Conservation (phyloP, 2,888 invertebrate species). For the Melinopterus prodromus region DNA sequence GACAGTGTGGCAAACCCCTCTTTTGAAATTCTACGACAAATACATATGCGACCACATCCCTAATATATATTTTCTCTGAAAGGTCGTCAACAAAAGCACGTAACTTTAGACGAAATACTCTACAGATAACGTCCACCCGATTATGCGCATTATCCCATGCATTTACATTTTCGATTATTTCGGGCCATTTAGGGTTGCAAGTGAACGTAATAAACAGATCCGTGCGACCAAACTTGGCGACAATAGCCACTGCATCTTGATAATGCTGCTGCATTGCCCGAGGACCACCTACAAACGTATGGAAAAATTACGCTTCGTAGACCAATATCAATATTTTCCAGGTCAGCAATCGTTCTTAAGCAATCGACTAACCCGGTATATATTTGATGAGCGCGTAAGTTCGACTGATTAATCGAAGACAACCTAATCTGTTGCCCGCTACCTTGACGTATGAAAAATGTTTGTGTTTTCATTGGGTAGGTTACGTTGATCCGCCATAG, state of each 20-base stretch:
- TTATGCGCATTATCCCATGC: slow-evolving; percentile 46
- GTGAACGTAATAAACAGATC: slow-evolving; percentile 59
- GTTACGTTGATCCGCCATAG: slow-evolving; percentile 48
- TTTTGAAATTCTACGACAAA: slow-evolving; percentile 44
- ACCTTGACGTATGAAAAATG: slow-evolving; percentile 25
- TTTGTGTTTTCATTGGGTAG: slow-evolving; percentile 17
- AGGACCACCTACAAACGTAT: slow-evolving; percentile 42
- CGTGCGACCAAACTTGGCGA: slow-evolving; percentile 54
- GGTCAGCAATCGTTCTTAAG: slow-evolving; percentile 44
- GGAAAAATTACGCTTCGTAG: slow-evolving; percentile 46
- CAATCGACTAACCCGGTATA: slow-evolving; percentile 44
- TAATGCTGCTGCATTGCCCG: slow-evolving; percentile 53
- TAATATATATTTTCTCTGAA: slow-evolving; percentile 18
- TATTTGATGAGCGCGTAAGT: slow-evolving; percentile 21
- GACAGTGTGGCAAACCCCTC: slow-evolving; percentile 24
- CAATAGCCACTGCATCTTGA: slow-evolving; percentile 59
- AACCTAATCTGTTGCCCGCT: slow-evolving; percentile 22
- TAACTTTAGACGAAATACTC: slow-evolving; percentile 41
- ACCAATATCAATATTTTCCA: slow-evolving; percentile 44
- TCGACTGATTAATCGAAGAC: slow-evolving; percentile 27
- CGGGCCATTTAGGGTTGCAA: slow-evolving; percentile 58
- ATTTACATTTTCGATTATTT: slow-evolving; percentile 52
- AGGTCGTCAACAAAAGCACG: slow-evolving; percentile 33
- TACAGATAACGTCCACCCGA: slow-evolving; percentile 53
- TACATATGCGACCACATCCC: slow-evolving; percentile 30